Percentiles rank a stretch among this genome's conserved stretches.
Evolutionary conservation across 2,113 vertebrate species (phyloP).

Genomic region (Epinephelus lanceolatus): DNA sequence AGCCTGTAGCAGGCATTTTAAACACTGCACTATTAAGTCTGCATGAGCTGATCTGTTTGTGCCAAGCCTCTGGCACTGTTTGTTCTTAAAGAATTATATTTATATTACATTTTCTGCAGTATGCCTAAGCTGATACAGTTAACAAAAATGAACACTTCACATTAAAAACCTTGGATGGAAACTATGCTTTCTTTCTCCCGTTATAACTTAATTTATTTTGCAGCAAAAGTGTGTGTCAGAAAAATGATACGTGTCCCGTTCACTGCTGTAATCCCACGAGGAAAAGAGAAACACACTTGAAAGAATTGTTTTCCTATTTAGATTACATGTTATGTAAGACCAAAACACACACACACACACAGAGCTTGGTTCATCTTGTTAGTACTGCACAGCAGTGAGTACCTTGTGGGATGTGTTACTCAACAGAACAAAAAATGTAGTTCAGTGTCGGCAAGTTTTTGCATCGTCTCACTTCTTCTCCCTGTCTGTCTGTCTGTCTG

Average conservation of each 20-base stretch:
- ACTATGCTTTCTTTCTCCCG: background rate
- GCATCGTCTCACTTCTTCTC: background rate
- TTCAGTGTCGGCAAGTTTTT: constrained; percentile 23
- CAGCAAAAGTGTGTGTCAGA: constrained; percentile 1
- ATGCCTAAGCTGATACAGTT: background rate
- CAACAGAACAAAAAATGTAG: constrained; percentile 31
- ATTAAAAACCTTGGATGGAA: constrained; percentile 5
- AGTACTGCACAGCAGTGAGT: constrained; percentile 18
- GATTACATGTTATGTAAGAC: constrained; percentile 55
- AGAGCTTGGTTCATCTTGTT: constrained; percentile 37
- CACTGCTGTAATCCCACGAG: constrained; percentile 49
- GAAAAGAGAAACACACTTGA: constrained; percentile 47
- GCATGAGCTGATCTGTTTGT: background rate
- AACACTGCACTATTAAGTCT: background rate
- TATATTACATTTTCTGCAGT: background rate
- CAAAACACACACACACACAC: constrained; percentile 20
- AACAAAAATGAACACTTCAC: background rate
- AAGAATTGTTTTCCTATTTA: constrained; percentile 52
- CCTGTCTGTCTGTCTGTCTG: background rate
- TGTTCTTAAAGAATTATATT: background rate
- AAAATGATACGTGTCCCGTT: constrained; percentile 1
- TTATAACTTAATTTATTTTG: background rate
- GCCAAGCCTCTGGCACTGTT: background rate
- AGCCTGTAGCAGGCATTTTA: background rate
- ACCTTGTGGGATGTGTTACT: constrained; percentile 44